Percentiles rank a stretch among this genome's conserved stretches.
Conservation (phyloP, 2,113 vertebrate species). For the Clarias gariepinus region DNA sequence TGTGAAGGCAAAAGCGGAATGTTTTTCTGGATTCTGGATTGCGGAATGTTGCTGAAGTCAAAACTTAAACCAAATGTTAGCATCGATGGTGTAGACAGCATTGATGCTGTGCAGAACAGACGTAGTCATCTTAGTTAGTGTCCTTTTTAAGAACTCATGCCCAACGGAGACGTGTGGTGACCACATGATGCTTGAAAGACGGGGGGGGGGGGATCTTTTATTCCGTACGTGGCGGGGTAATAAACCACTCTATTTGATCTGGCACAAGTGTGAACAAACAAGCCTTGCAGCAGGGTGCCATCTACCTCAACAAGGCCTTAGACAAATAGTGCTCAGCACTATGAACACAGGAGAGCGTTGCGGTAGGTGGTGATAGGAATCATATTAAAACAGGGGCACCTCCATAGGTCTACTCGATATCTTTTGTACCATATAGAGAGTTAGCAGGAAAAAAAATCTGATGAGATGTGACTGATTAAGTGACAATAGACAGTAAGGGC, state of each 20-base stretch:
- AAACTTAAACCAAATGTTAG: constrained; percentile 16
- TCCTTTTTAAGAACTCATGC: constrained; percentile 15
- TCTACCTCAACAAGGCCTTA: neutral
- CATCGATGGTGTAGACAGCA: constrained; percentile 4
- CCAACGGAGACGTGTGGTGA: constrained; percentile 37
- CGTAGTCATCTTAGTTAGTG: neutral
- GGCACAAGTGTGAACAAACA: constrained; percentile 40
- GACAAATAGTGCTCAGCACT: neutral
- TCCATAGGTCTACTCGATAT: constrained; percentile 3
- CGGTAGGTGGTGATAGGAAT: constrained; percentile 39
- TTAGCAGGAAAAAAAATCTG: neutral
- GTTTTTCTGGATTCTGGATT: neutral
- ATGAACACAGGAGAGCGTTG: neutral
- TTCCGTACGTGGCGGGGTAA: constrained; percentile 23
- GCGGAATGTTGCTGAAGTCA: neutral
- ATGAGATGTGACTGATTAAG: constrained; percentile 21
- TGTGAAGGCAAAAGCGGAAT: neutral
- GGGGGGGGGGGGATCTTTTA: constrained; percentile 14
- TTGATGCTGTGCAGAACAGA: constrained; percentile 16
- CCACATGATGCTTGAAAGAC: constrained; percentile 46
- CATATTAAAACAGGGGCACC: constrained; percentile 26
- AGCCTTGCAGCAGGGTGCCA: neutral
- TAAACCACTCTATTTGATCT: constrained; percentile 47
- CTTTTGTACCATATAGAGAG: neutral
- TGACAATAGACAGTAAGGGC: neutral